Conservation (phyloP, 2,888 invertebrate genomes). For the Mythimna ferrago region DNA sequence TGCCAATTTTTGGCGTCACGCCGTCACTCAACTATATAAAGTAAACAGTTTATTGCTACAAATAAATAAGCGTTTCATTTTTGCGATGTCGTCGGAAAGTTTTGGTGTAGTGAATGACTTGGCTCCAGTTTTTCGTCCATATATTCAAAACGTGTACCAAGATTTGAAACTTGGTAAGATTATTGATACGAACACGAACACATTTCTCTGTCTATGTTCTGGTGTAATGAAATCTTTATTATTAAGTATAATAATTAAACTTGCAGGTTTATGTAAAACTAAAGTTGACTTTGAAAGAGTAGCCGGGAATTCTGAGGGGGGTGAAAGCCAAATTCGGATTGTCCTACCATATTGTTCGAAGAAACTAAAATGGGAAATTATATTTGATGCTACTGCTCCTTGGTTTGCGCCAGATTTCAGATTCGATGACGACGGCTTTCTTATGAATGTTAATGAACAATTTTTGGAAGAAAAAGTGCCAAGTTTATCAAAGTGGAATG, state of each 20-base stretch:
- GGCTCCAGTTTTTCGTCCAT: conserved; percentile 84
- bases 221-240: background rate
- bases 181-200: background rate
- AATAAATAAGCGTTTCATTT: background rate
- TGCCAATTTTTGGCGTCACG: no score
- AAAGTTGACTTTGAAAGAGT: conserved; percentile 87
- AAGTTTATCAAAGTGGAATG: conserved; percentile 92
- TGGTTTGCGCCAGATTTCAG: conserved; percentile 94
- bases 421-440: conserved; percentile 93
- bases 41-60: background rate
- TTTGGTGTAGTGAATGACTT: conserved; percentile 78
- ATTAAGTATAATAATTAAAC: background rate
- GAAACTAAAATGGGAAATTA: conserved; percentile 92
- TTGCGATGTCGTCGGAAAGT: conserved; percentile 75
- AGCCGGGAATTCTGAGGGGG: conserved; percentile 75
- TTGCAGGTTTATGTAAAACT: conserved; percentile 85
- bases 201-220: background rate
- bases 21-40: background rate
- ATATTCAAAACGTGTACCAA: conserved; percentile 83
- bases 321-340: conserved; percentile 91
- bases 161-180: conserved; percentile 84
- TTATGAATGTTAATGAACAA: conserved; percentile 90
- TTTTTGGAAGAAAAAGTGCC: conserved; percentile 89
- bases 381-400: conserved; percentile 92
- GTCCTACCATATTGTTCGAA: conserved; percentile 93